These are phyloP conservation scores for Eulemur rufifrons DNA, from an alignment of 2,113 vertebrate genomes.

Conservation along the genomic window DNA sequence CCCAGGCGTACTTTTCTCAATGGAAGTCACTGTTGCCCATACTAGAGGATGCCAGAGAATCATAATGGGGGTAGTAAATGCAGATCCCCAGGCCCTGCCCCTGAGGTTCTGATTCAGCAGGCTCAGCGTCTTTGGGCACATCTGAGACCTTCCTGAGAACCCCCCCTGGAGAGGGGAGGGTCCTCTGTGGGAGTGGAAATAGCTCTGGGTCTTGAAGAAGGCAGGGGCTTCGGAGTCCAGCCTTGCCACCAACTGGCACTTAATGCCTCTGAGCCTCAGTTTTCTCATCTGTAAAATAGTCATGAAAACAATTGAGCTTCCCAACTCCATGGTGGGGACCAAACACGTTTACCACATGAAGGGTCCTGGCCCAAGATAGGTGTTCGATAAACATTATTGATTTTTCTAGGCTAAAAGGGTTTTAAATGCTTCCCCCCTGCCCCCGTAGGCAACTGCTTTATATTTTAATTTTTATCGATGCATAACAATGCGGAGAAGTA, in stretches of 20 bases:
- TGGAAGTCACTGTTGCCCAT: neutral
- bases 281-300: neutral
- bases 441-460: neutral
- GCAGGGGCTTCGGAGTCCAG: neutral
- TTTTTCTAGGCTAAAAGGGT: neutral
- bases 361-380: neutral
- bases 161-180: no score
- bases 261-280: neutral
- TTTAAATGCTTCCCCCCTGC: neutral
- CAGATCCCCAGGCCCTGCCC: neutral
- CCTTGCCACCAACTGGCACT: neutral
- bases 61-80: no score
- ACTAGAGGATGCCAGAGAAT: neutral
- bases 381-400: neutral
- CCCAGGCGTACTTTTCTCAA: neutral
- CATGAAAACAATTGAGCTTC: neutral
- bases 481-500: neutral
- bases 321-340: neutral
- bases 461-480: neutral
- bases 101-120: neutral
- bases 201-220: neutral
- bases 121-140: neutral
- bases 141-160: neutral
- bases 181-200: neutral
- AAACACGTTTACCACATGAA: neutral